Evolutionary conservation across 2,888 invertebrate genomes (phyloP).

Genomic region (Torymus texanus): DNA sequence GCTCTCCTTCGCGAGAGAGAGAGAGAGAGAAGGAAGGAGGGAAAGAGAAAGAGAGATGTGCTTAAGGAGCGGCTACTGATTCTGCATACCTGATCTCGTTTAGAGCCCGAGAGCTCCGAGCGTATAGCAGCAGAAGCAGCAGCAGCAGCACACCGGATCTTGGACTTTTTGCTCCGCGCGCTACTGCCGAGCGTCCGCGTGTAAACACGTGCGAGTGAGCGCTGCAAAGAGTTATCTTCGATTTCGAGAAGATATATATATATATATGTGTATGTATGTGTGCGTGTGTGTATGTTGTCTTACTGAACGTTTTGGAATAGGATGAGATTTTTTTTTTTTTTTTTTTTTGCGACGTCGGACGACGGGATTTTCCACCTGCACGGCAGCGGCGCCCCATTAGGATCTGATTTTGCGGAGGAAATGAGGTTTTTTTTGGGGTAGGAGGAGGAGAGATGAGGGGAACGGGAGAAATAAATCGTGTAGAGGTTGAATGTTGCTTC

Average conservation of each 20-base stretch:
- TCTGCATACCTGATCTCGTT: constrained; percentile 58
- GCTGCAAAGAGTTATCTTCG: constrained; percentile 29
- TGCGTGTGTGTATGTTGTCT: background rate
- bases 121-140: constrained; percentile 5
- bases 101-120: constrained; percentile 20
- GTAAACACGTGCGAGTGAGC: background rate
- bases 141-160: constrained; percentile 35
- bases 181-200: background rate
- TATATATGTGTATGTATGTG: too few relatives aligned
- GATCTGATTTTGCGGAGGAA: constrained; percentile 24
- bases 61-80: constrained; percentile 58
- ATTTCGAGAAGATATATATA: constrained; percentile 24
- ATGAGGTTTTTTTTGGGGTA: background rate
- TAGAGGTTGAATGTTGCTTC: too few relatives aligned
- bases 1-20: constrained; percentile 40
- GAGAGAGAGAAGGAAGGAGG: constrained; percentile 28
- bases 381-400: background rate
- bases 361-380: background rate
- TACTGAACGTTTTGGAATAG: constrained; percentile 11
- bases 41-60: constrained; percentile 38
- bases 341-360: background rate
- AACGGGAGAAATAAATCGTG: too few relatives aligned
- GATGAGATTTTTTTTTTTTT: background rate
- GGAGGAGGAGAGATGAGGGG: background rate
- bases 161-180: constrained; percentile 26